Evolutionary conservation across 2,888 invertebrate species (phyloP).

Genomic region (Chrysolina americana): DNA sequence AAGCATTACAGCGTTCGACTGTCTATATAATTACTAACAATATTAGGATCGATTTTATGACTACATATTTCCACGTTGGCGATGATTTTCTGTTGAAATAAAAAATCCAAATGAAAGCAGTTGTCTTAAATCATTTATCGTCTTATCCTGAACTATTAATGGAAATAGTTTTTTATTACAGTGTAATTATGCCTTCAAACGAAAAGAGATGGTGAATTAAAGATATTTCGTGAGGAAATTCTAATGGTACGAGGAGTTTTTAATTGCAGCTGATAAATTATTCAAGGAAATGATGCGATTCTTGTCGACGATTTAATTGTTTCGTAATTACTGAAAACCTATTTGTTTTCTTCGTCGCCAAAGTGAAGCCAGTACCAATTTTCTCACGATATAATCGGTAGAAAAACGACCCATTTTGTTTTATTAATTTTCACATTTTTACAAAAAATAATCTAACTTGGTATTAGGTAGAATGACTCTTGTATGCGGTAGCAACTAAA

Average conservation of each 20-base stretch:
- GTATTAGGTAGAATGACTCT: not conserved
- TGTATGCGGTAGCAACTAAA: too few relatives aligned
- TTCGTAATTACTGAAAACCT: conserved; percentile 61
- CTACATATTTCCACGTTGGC: conserved; percentile 38
- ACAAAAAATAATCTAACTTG: not conserved
- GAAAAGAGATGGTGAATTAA: conserved; percentile 44
- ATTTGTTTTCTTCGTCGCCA: conserved; percentile 54
- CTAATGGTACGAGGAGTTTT: conserved; percentile 49
- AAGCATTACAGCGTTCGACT: conserved; percentile 36
- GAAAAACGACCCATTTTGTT: conserved; percentile 39
- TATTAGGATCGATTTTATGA: conserved; percentile 44
- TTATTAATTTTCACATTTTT: not conserved
- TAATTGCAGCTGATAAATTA: conserved; percentile 58
- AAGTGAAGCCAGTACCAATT: conserved; percentile 41
- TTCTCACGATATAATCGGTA: conserved; percentile 61
- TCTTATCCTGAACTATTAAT: conserved; percentile 44
- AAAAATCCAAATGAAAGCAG: conserved; percentile 48
- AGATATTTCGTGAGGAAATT: conserved; percentile 48
- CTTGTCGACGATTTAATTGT: conserved; percentile 60
- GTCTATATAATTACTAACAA: conserved; percentile 43
- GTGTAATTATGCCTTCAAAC: conserved; percentile 48
- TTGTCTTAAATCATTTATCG: conserved; percentile 41
- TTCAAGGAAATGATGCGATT: conserved; percentile 60
- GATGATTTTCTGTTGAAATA: conserved; percentile 34
- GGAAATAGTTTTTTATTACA: conserved; percentile 41